Base-by-base conservation (phyloP, 2,888 invertebrate genomes). In the Idaea aversata region DNA sequence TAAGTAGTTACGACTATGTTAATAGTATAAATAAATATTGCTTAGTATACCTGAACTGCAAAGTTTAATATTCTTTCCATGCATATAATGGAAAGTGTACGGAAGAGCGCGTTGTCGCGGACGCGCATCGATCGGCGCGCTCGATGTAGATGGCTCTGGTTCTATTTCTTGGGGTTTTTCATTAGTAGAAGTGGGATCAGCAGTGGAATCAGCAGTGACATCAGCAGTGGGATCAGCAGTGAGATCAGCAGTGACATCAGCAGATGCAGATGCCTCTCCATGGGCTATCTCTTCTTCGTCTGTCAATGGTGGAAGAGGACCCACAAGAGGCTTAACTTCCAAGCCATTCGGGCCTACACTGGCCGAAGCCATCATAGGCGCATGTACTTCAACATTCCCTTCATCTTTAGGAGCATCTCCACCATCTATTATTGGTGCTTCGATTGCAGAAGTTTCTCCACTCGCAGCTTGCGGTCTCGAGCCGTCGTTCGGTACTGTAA, bases 41-140 rank as follows among this genome's bases (percentile, higher is more conserved):
- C n/a, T n/a, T n/a, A n/a, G 7, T 10, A 59, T 59, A 59, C 91
- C 88, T 66, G 91, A 91, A 68, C 91, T 91, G 70, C 86, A 88
- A 5, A 97, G 91, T 71, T 94, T 95, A 58, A 98, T 95, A 87
- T 98, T 97, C 74, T 96, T 94, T 0, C 98, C 98, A 79, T 97
- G 97, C 75, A 96, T 94, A 73, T 96, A 96, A 77, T 97, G 96
- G 81, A 97, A 97, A 61, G 96, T 96, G 75, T 95, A 96, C 1
- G 92, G 93, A 47, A 88, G 69, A 15, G 91, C 86, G 5, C 87
- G 86, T 66, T 91, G 88, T 0, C 86, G 89, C 59, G 88, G 72
- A 15, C 71, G 71, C 6, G 68, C 59, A 35, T 76, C 75, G 3
- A 72, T 16, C 57, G 25, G 57, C 5, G 15, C 57, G 34, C 15